Base-by-base conservation (phyloP, 2,888 invertebrate genomes). In the Phytoseiulus persimilis region DNA sequence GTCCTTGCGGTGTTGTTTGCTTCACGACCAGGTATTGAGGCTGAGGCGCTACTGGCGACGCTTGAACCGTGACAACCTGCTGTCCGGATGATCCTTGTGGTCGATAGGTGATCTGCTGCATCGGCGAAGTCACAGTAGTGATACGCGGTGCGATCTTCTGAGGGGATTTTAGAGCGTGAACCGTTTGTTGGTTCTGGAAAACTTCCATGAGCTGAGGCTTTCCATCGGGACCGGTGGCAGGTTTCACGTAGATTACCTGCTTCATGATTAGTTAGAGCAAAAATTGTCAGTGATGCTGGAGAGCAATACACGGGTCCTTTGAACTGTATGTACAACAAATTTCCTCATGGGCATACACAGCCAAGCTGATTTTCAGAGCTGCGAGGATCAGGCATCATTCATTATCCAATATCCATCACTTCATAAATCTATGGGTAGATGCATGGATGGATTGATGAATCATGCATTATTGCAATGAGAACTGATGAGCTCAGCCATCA, bases 151-250 rank as follows among this genome's bases (percentile, higher is more conserved):
- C 87, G 32, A 87, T 87, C 39, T 87, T 87, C 23, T 87, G 87
- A 23, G 87, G 87, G n/a, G 87, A 87, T n/a, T 45, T 33, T 28
- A 45, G 23, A 0, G 45, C 39, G 28, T 87, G 87, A 9, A 87
- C 87, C 33, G 87, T 87, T 31, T 87, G 87, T 33, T 87, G 87
- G 33, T 87, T 87, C 23, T 87, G 87, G 87, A 87, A 87, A n/a
- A 87, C 87, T 18, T 87, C 87, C 87, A 87, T 87, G 18, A 87
- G 87, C 33, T 87, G 87, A 9, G 87, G 32, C 33, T 87, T 87
- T 33, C 87, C 87, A 45, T 87, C 87, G 32, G 87, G 87, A 39
- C 87, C 87, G 1, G 45, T 87, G 39, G 87, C 45, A n/a, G 87
- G 87, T 18, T 87, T 87, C 87, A 87, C 45, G 32, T 87, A 87